phyloP scores from a whole-genome alignment of 2,888 invertebrate species.

The Orthosia gracilis region DNA sequence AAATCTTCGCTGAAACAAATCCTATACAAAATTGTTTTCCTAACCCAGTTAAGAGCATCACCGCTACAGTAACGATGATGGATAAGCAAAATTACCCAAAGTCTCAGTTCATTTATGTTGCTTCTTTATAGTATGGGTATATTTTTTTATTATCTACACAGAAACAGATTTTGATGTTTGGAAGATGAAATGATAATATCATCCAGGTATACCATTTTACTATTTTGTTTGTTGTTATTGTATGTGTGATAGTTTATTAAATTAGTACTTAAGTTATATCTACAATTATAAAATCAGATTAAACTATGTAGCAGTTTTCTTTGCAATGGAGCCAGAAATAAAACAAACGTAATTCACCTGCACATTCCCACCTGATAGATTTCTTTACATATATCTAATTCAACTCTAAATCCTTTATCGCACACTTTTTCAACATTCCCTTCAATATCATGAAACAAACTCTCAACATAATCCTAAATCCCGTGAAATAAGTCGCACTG shows the following conservation, averaged over 20 bases:
- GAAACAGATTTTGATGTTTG: constrained; percentile 16
- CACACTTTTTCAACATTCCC: constrained; percentile 6
- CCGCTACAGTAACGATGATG: constrained; percentile 64
- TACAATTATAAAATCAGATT: neutral
- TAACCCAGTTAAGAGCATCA: constrained; percentile 60
- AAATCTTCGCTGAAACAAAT: constrained; percentile 56
- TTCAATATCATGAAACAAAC: constrained; percentile 28
- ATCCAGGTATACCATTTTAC: constrained; percentile 4
- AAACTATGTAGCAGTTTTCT: too few relatives aligned
- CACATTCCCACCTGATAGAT: neutral
- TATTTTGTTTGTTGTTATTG: neutral
- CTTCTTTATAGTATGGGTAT: constrained; percentile 29
- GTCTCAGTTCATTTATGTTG: constrained; percentile 54
- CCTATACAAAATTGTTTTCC: constrained; percentile 51
- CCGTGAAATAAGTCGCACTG: constrained; percentile 59
- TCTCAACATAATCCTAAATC: constrained; percentile 59
- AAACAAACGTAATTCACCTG: neutral
- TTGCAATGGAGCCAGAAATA: too few relatives aligned
- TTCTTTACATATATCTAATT: neutral
- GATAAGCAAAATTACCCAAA: constrained; percentile 62
- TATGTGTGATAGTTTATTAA: neutral
- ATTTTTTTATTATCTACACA: constrained; percentile 33
- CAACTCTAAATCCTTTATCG: neutral
- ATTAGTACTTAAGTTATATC: neutral
- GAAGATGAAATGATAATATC: constrained; percentile 3